Conservation (phyloP, 2,113 vertebrate species). For the Thymallus thymallus region DNA sequence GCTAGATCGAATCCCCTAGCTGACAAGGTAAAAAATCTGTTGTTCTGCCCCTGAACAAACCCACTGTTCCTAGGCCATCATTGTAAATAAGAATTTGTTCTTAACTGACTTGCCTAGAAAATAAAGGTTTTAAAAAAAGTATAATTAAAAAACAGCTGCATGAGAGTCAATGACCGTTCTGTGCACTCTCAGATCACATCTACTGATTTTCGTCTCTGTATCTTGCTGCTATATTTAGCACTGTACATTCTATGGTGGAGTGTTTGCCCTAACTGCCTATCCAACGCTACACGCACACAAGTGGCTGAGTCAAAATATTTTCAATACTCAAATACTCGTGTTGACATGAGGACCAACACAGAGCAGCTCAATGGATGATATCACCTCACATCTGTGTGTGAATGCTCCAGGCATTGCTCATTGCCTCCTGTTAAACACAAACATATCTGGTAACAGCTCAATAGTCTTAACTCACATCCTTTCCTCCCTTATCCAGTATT, state of each 20-base stretch:
- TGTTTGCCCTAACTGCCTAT: constrained; percentile 21
- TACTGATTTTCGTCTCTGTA: neutral
- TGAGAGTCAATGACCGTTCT: neutral
- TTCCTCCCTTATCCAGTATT: neutral
- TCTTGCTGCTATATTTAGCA: constrained; percentile 46
- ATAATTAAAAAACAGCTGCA: too few species aligned
- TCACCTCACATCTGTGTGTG: constrained; percentile 25
- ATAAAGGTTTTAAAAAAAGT: too few species aligned
- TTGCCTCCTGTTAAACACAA: neutral
- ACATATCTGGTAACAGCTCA: neutral
- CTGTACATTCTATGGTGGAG: constrained; percentile 16
- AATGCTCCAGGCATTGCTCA: neutral
- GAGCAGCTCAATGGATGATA: constrained; percentile 10
- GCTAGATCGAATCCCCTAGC: too few species aligned
- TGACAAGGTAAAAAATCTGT: too few species aligned
- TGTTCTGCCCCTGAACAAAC: too few species aligned
- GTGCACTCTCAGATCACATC: neutral
- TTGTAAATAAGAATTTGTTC: too few species aligned
- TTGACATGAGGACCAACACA: constrained; percentile 8
- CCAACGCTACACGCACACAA: neutral
- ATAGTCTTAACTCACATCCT: neutral
- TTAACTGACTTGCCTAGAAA: too few species aligned
- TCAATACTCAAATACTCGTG: neutral
- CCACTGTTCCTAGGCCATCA: too few species aligned
- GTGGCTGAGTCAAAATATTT: neutral